Conservation (phyloP, 1,140 invertebrate species). For the Drosophila azteca region DNA sequence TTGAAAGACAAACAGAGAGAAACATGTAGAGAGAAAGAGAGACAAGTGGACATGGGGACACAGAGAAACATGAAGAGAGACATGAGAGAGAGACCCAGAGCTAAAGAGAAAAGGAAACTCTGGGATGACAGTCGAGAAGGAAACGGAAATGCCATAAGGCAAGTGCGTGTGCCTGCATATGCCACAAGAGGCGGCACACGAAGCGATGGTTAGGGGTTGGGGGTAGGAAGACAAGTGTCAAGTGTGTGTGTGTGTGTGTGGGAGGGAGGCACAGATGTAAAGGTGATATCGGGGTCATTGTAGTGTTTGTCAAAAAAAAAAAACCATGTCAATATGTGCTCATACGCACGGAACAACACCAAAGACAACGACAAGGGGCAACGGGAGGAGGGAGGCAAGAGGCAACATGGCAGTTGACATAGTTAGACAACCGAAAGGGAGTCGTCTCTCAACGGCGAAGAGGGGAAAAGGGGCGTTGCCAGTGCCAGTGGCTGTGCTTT, state of each 20-base stretch:
- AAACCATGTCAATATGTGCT: slow-evolving; percentile 71
- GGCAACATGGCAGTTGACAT: slow-evolving; percentile 54
- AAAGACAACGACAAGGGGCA: slow-evolving; percentile 19
- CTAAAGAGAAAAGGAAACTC: not conserved
- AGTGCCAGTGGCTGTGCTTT: slow-evolving; percentile 6
- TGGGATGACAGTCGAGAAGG: slow-evolving; percentile 9
- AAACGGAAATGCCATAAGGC: slow-evolving; percentile 71
- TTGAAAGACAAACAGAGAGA: slow-evolving; percentile 63
- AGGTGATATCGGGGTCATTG: slow-evolving; percentile 35
- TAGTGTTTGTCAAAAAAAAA: slow-evolving; percentile 74
- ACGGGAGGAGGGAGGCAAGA: not conserved
- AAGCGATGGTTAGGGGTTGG: not conserved
- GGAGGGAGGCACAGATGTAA: slow-evolving; percentile 19
- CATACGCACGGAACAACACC: slow-evolving; percentile 23
- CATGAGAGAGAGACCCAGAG: too few species aligned
- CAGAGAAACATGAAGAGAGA: too few species aligned
- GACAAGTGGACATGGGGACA: slow-evolving; percentile 4
- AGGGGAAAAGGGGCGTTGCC: not conserved
- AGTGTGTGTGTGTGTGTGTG: slow-evolving; percentile 9
- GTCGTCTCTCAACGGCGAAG: not conserved
- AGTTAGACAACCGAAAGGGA: slow-evolving; percentile 42
- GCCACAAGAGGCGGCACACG: slow-evolving; percentile 21
- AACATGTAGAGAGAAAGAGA: slow-evolving; percentile 22
- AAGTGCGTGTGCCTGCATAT: slow-evolving; percentile 67
- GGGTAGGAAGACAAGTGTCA: not conserved